Evolutionary conservation across 2,113 vertebrate species (phyloP).

Genomic region (Gymnogyps californianus): DNA sequence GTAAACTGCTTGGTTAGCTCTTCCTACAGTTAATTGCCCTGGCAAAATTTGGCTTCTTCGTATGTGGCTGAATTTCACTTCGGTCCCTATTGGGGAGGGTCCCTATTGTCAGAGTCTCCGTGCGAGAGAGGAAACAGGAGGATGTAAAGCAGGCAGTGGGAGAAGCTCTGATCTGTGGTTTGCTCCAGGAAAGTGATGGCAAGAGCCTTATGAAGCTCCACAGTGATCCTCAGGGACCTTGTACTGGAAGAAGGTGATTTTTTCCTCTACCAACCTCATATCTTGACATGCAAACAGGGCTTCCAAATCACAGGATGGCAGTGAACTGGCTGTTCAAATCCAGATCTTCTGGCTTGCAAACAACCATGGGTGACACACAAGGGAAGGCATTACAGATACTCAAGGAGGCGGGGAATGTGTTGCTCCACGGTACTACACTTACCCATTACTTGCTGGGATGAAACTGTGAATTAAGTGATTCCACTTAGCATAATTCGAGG

Average conservation of each 20-base stretch:
- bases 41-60: neutral
- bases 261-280: neutral
- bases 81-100: neutral
- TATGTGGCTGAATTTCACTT: neutral
- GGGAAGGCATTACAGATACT: neutral
- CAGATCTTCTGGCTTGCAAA: neutral
- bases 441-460: neutral
- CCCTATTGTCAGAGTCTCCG: neutral
- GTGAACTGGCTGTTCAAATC: neutral
- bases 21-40: neutral
- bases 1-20: neutral
- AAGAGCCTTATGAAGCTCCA: neutral
- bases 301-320: neutral
- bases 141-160: neutral
- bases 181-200: neutral
- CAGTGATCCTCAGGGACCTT: neutral
- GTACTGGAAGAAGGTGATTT: too few relatives aligned
- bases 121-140: neutral
- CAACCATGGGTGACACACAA: accelerated
- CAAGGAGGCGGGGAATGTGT: neutral
- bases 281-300: neutral
- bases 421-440: neutral
- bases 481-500: accelerated
- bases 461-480: neutral
- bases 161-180: neutral